Base-by-base conservation (phyloP, 2,888 invertebrate species). In the Palloptera scutellata region DNA sequence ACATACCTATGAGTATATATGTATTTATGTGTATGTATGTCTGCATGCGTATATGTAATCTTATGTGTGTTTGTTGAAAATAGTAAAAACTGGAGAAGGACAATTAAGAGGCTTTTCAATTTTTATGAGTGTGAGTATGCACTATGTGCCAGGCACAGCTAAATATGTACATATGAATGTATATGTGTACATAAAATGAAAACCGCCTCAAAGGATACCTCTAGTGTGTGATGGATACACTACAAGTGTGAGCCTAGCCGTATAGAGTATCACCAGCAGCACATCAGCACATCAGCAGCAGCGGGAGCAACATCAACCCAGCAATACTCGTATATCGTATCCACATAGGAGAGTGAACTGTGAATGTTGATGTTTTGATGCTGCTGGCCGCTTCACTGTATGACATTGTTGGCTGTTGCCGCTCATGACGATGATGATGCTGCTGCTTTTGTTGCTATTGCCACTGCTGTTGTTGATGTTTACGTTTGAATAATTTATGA, bases 401-500 rank as follows among this genome's bases (percentile, higher is more conserved):
- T 51, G 59, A 19, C 58, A 60, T 53, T 66, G 20, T 52, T 62
- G 54, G 45, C 43, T 54, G 55, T 57, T 62, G 42, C 30, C 20
- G 17, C 48, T 68, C n/a, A 17, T 63, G 20, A 15, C 55, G 41
- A 8, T 54, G 10, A 48, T 64, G 40, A 54, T 55, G 43, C 15
- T 64, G 19, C 43, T 55, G 12, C 55, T 67, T 20, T 45, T 64
- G 40, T 53, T 68, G n/a, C 48, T 67, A 45, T 40, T 61, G 41
- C 43, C 66, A 68, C 68, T 66, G 64, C 55, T 71, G 75, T 73
- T 81, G 81, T 79, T 81, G 78, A 81, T 81, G 80, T 81, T 83
- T 78, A 76, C 77, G 76, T 77, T 78, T 83, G 80, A 83, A 83
- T 83, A 81, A 82, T 81, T 83, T 81, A 82, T 81, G 78, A 77